These are phyloP conservation scores for Platysteira castanea DNA, from an alignment of 2,113 vertebrate species.

Conservation along the genomic window DNA sequence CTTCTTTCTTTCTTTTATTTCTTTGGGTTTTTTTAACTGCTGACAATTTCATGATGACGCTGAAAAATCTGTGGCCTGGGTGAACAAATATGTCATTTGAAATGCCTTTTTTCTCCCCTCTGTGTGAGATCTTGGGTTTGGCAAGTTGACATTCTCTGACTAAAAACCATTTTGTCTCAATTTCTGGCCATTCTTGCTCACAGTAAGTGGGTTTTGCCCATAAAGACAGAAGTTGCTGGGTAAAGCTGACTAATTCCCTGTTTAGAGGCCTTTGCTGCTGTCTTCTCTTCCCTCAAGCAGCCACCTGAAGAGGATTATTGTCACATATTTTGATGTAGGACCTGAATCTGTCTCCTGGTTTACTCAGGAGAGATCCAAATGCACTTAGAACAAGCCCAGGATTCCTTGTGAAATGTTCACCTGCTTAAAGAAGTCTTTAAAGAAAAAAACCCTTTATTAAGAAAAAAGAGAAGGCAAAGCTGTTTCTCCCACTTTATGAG, in stretches of 20 bases:
- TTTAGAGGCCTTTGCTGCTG: background rate
- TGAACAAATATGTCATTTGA: background rate
- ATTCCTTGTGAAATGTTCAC: background rate
- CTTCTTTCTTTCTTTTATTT: background rate
- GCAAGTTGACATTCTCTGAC: background rate
- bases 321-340: background rate
- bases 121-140: background rate
- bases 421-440: background rate
- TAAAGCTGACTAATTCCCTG: background rate
- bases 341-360: background rate
- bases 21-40: rapidly evolving
- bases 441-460: background rate
- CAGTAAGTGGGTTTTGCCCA: background rate
- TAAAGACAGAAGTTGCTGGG: background rate
- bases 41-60: rapidly evolving
- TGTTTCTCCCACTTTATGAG: background rate
- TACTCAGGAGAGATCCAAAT: background rate
- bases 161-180: background rate
- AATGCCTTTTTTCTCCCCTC: background rate
- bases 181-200: background rate
- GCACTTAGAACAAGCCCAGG: background rate
- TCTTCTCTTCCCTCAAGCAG: background rate
- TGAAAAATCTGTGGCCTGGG: background rate
- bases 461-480: background rate
- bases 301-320: background rate